phyloP scores from a whole-genome alignment of 1,140 invertebrate species.

The Thaumetopoea pityocampa region DNA sequence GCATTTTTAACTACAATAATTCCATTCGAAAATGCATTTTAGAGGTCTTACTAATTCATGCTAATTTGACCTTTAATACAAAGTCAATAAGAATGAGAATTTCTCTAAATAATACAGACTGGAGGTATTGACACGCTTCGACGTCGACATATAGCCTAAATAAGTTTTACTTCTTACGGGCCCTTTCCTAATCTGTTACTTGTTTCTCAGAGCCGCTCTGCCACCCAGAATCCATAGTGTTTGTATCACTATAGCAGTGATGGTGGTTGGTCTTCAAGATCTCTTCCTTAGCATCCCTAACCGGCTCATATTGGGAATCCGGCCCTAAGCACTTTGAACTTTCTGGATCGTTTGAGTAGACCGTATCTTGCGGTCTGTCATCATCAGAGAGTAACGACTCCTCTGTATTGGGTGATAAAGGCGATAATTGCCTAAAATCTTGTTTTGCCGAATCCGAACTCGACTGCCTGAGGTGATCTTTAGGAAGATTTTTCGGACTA shows the following conservation, averaged over 20 bases:
- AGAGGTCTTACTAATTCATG: no score
- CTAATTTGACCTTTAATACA: no score
- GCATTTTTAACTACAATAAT: no score
- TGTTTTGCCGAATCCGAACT: slow-evolving; percentile 37
- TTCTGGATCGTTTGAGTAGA: slow-evolving; percentile 57
- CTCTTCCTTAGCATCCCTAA: slow-evolving; percentile 52
- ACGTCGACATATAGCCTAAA: background rate
- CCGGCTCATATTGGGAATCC: slow-evolving; percentile 66
- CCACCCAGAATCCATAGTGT: slow-evolving; percentile 75
- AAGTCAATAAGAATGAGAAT: no score
- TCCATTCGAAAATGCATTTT: no score
- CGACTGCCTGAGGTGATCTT: slow-evolving; percentile 46
- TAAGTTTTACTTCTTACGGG: slow-evolving; percentile 1
- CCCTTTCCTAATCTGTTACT: slow-evolving; percentile 51
- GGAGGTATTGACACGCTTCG: background rate
- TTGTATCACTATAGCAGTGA: slow-evolving; percentile 72
- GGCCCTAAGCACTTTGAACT: slow-evolving; percentile 59
- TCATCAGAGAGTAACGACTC: slow-evolving; percentile 62
- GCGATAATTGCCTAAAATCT: slow-evolving; percentile 45
- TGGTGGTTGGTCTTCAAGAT: slow-evolving; percentile 56
- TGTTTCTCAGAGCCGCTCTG: slow-evolving; percentile 73
- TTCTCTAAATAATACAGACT: background rate
- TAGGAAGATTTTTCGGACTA: slow-evolving; percentile 47
- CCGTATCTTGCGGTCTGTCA: slow-evolving; percentile 38
- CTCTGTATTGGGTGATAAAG: slow-evolving; percentile 61